Conservation (phyloP, 2,888 invertebrate species). For the Idaea aversata region DNA sequence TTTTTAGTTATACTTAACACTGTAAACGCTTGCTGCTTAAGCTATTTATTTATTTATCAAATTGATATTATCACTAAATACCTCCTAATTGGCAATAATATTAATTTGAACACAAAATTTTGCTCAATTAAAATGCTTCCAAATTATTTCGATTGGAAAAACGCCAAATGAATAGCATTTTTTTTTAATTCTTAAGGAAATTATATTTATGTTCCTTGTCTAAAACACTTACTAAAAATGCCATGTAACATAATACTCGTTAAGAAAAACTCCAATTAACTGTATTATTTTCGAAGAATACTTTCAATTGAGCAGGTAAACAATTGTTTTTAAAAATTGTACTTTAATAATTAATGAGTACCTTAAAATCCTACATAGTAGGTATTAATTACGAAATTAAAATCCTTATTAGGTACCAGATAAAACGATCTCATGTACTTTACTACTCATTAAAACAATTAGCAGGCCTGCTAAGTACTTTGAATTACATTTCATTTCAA, state of each 20-base stretch:
- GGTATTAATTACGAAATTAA: background rate
- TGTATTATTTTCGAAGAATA: background rate
- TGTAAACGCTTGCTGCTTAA: background rate
- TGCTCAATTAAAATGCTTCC: slow-evolving; percentile 32
- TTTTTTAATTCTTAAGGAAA: background rate
- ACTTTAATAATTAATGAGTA: background rate
- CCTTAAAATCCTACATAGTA: background rate
- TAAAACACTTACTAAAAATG: background rate
- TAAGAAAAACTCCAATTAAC: background rate
- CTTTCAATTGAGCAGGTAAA: background rate
- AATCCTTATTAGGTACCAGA: background rate
- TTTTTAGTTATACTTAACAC: background rate
- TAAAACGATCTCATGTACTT: background rate
- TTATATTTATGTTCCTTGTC: background rate
- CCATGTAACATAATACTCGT: background rate
- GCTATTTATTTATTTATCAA: slow-evolving; percentile 1
- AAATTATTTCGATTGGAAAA: slow-evolving; percentile 21
- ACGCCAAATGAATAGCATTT: slow-evolving; percentile 30
- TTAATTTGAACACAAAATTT: slow-evolving; percentile 18
- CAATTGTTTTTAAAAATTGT: background rate
- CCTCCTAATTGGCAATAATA: slow-evolving; percentile 2
- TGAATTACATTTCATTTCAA: background rate
- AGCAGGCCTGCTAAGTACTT: background rate
- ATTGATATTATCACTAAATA: background rate
- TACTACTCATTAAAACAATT: background rate